Evolutionary conservation across 2,797 vertebrate species (phyloP), one percentile per base, ranked within the genome.

Genomic region (Microhierax caerulescens): DNA sequence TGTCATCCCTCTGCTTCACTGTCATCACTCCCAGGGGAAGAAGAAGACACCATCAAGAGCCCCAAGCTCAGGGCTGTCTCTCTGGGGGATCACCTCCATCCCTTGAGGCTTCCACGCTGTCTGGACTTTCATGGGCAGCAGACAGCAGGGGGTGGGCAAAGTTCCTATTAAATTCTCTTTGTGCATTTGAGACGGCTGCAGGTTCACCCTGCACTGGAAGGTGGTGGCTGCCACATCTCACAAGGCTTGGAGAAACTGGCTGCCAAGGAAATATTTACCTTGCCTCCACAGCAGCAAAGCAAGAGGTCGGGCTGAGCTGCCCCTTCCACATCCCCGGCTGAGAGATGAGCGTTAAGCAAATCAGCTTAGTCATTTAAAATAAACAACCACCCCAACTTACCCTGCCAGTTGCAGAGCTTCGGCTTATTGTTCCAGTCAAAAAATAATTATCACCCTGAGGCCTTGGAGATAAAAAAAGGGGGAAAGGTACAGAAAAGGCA

Each of bases 351-450:
- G 68, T 93, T 89, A 87, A 28, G 13, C 85, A 75, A 68, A 95
- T 84, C 85, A 85, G 47, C 80, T 78, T 50, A 79, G 74, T 74
- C 82, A 82, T 53, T 84, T 79, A 69, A 87, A 95, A 93, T 61
- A 94, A 95, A 81, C 43, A 92, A 67, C 89, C 77, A 21, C 81
- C 70, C 47, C 25, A 70, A 10, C 15, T 54, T 25, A 72, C 85
- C 74, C 92, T 60, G 92, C 59, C 53, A 90, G 88, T 41, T 17
- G 24, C 81, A 21, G 28, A 90, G 94, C 89, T 95, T 57, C 47
- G 91, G 95, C 97, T 95, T 95, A 97, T 96, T 94, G 93, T 93
- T 96, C 88, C 87, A 75, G 79, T 94, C 91, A 86, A 90, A 94
- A 95, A 94, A 93, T 93, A 97, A 96, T 97, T 93, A 88, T 50